Percentiles rank a stretch among this genome's conserved stretches.
Conservation (phyloP, 2,113 vertebrate species). For the Ariopsis seemanni region DNA sequence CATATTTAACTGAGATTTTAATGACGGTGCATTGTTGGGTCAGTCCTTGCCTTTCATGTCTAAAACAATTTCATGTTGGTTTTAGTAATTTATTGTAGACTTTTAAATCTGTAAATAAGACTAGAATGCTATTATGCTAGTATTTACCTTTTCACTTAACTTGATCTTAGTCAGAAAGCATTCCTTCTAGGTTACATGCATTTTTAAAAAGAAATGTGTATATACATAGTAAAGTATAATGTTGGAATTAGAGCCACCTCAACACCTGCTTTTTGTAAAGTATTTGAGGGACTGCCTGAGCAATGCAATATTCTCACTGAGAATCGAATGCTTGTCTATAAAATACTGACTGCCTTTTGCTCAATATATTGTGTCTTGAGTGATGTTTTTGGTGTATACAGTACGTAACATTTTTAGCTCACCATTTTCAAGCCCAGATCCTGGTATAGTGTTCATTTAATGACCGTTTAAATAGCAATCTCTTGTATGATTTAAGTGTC, state of each 20-base stretch:
- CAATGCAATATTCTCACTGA: constrained; percentile 53
- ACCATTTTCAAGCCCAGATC: not conserved
- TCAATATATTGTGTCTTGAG: constrained; percentile 2
- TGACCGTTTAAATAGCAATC: not conserved
- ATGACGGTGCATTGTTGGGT: constrained; percentile 51
- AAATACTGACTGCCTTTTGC: constrained; percentile 59
- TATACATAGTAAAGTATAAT: constrained; percentile 40
- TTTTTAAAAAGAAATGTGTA: constrained; percentile 59
- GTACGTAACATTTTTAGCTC: not conserved
- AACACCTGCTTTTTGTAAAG: constrained; percentile 37
- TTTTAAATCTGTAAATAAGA: constrained; percentile 67
- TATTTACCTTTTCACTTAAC: constrained; percentile 59
- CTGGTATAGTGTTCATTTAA: not conserved
- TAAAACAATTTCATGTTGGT: constrained; percentile 53
- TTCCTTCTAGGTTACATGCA: constrained; percentile 51
- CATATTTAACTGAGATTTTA: constrained; percentile 32
- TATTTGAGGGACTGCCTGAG: constrained; percentile 51
- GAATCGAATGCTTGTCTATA: constrained; percentile 43
- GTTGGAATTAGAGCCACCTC: constrained; percentile 41
- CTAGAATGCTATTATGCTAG: constrained; percentile 60
- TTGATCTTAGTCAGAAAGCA: constrained; percentile 54
- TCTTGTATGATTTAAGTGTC: not conserved
- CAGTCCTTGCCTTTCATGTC: constrained; percentile 52
- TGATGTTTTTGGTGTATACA: not conserved
- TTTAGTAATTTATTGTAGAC: constrained; percentile 84